These are phyloP conservation scores for Oryzias melastigma DNA, from an alignment of 2,113 vertebrate species.

Conservation along the genomic window DNA sequence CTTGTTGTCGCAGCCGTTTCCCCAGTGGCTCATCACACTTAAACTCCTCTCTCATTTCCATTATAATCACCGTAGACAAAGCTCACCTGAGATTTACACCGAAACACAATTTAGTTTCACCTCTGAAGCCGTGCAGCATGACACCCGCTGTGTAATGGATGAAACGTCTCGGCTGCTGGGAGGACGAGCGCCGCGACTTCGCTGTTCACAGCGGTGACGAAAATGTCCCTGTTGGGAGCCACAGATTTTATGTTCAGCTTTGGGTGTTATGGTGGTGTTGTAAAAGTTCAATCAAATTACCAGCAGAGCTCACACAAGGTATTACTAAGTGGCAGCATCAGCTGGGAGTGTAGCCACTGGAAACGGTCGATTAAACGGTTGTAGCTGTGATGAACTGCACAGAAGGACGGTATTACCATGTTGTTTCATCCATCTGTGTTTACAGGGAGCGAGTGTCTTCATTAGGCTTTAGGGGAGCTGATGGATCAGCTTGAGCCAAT, in stretches of 20 bases:
- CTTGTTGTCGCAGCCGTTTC: constrained; percentile 74
- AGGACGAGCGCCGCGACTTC: constrained; percentile 4
- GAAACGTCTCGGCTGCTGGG: constrained; percentile 22
- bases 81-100: constrained; percentile 69
- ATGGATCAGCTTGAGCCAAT: constrained; percentile 48
- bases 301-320: constrained; percentile 43
- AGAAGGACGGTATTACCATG: constrained; percentile 32
- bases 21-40: constrained; percentile 74
- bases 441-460: constrained; percentile 58
- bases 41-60: constrained; percentile 71
- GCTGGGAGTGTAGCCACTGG: constrained; percentile 39
- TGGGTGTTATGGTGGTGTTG: constrained; percentile 36
- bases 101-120: constrained; percentile 48
- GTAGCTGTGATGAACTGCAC: constrained; percentile 40
- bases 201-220: constrained; percentile 22
- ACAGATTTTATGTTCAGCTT: constrained; percentile 13
- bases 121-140: constrained; percentile 40
- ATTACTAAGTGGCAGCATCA: constrained; percentile 42
- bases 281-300: constrained; percentile 55
- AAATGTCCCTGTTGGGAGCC: constrained; percentile 35
- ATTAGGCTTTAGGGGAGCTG: constrained; percentile 56
- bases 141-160: constrained; percentile 33
- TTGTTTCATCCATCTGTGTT: constrained; percentile 49
- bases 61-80: constrained; percentile 68
- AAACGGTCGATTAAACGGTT: constrained; percentile 53